Evolutionary conservation across 2,888 invertebrate genomes (phyloP), one percentile per base, ranked within the genome.

Genomic region (Tetragonisca angustula): DNA sequence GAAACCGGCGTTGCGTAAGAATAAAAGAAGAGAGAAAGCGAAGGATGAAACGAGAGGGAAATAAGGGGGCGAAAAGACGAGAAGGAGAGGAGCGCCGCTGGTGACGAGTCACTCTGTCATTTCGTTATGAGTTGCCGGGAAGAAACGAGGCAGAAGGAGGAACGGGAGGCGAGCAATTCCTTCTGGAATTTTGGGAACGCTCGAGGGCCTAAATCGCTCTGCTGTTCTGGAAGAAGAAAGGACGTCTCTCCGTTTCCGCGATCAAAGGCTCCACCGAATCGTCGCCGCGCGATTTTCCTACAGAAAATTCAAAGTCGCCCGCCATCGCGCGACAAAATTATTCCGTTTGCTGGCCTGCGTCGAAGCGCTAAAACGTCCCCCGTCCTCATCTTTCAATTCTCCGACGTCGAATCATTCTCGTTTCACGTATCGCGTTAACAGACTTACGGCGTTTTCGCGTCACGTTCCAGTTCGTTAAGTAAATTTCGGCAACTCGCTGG

Each of bases 41-140:
- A 6, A 62, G 65, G 19, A 43, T 0, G 49, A 73, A 73, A 62
- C 54, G 65, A 43, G 65, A 54, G 54, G 19, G 56, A 65, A 56
- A 75, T 65, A 56, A 65, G 54, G 65, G 36, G 64, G 74, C 27
- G 4, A 9, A 49, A 36, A 43, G 54, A 17, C 9, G 11, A 27
- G n/a, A 49, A 21, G 69, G 50, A 5, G 3, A 24, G 6, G 52
- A 19, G 52, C 24, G 76, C 32, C 17, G 78, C 13, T 15, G 74
- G 80, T 72, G 84, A 78, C 75, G 84, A 81, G 79, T 79, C 85
- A 75, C 82, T 85, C 72, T 77, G 75, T 87, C 85, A 81, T 87
- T 85, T 83, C 81, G 85, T 87, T 86, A 87, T 81, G 85, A 87
- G 85, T 78, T 76, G 56, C 80, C 80, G 85, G 67, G 76, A 69